phyloP scores from a whole-genome alignment of 2,797 vertebrate species.

The Mycteria americana region DNA sequence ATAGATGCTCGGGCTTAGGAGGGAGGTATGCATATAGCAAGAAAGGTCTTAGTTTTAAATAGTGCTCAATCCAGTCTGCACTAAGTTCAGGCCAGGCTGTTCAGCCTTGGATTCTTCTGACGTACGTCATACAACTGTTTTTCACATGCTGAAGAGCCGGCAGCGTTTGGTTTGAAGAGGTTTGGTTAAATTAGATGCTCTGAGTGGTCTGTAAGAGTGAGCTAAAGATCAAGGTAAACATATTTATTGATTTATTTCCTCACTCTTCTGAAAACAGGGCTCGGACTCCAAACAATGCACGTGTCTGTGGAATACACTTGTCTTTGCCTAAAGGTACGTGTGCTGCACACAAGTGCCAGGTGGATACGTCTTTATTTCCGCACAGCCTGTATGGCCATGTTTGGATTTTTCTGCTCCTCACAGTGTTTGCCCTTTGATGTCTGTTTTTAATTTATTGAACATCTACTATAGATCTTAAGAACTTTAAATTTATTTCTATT shows the following conservation, averaged over 20 bases:
- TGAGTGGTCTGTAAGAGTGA: not conserved
- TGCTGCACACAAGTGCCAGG: not conserved
- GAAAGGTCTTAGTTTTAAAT: not conserved
- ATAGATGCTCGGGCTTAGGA: not conserved
- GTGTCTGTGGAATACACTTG: not conserved
- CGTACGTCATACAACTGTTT: fast-evolving
- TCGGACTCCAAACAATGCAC: not conserved
- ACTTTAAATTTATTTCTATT: not conserved
- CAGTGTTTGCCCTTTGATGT: not conserved
- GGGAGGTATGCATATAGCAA: not conserved
- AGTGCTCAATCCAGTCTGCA: not conserved
- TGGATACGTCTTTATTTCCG: not conserved
- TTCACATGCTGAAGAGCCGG: not conserved
- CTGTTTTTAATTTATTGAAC: not conserved
- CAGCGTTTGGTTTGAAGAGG: not conserved
- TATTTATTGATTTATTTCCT: not conserved
- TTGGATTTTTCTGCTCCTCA: not conserved
- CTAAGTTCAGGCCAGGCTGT: not conserved
- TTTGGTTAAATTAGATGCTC: not conserved
- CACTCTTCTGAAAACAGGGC: not conserved
- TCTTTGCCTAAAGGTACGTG: fast-evolving
- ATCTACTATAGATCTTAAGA: not conserved
- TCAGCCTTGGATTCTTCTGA: not conserved
- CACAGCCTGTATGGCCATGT: not conserved
- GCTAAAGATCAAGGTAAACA: slow-evolving; percentile 18